phyloP scores from a whole-genome alignment of 1,140 invertebrate genomes.

The Dendrolimus kikuchii region DNA sequence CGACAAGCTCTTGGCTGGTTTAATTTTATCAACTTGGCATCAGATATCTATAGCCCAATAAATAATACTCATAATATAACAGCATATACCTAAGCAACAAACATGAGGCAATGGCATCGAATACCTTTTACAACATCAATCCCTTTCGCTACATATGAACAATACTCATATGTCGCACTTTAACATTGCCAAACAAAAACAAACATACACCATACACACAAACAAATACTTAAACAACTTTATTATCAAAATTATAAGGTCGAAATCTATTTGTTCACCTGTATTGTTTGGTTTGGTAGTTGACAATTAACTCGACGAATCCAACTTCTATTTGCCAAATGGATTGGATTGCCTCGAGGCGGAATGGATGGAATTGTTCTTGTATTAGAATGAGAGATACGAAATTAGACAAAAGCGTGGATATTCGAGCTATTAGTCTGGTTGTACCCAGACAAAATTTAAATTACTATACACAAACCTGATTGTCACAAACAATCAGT shows the following conservation, averaged over 20 bases:
- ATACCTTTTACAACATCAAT: constrained; percentile 38
- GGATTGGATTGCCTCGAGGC: constrained; percentile 44
- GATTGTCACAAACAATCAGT: too few relatives aligned
- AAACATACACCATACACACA: background rate
- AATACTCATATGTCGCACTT: constrained; percentile 44
- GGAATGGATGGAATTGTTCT: constrained; percentile 35
- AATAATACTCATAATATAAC: too few relatives aligned
- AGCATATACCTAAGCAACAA: too few relatives aligned
- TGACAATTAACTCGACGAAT: constrained; percentile 40
- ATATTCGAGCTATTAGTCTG: background rate
- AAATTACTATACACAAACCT: too few relatives aligned
- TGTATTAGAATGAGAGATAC: constrained; percentile 25
- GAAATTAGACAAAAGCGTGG: constrained; percentile 14
- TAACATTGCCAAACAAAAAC: constrained; percentile 22
- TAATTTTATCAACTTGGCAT: too few relatives aligned
- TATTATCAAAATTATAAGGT: background rate
- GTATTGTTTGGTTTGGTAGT: constrained; percentile 10
- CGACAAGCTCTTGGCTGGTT: too few relatives aligned
- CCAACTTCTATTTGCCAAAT: constrained; percentile 40
- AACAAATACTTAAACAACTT: background rate
- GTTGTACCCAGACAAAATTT: too few relatives aligned
- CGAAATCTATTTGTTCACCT: background rate
- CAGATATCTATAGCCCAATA: too few relatives aligned
- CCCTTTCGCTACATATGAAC: constrained; percentile 33
- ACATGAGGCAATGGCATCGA: constrained; percentile 10